Base-by-base conservation (phyloP, 1,140 invertebrate species). In the Papilio polyxenes region DNA sequence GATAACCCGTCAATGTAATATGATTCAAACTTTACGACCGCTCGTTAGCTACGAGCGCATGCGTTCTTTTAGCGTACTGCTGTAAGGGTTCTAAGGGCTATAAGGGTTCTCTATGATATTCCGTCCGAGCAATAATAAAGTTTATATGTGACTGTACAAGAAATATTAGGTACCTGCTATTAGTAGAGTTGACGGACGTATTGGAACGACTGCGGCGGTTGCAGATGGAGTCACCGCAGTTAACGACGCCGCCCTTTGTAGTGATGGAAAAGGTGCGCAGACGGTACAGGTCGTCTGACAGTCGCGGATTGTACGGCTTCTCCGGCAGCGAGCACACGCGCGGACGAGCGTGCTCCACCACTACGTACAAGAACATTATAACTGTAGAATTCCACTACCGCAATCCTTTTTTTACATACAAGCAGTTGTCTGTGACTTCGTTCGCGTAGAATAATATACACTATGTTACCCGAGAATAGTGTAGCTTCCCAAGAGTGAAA, bases 201-300 rank as follows among this genome's bases (percentile, higher is more conserved):
- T 98, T 98, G 75, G 97, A 97, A 23, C 97, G 95, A 40, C 97
- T 98, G 20, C 97, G 92, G 15, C 97, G 94, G 77, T 97, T 97
- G 85, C 98, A 98, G 84, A 98, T 97, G 59, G 97, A 97, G 94
- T 98, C 98, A 0, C 98, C 98, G 83, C 97, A 97, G 95, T 98
- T 99, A 78, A 98, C 97, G 40, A 98, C 97, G 13, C 96, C 95
- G 1, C 97, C 97, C 91, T 98, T 98, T 85, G 97, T 97, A 17
- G 97, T 98, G 85, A 98, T 98, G 88, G 96, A 97, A 95, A 98
- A 99, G 74, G 97, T 98, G 0, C 98, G 93, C 53, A 98, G 96
- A 65, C 98, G 95, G 94, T 98, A 98, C 59, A 98, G 95, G 91
- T 98, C 97, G 85, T 98, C 97, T 13, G 97, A 97, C 17, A 96